Evolutionary conservation across 2,888 invertebrate species (phyloP), one percentile per base, ranked within the genome.

Genomic region (Mythimna lalbum): DNA sequence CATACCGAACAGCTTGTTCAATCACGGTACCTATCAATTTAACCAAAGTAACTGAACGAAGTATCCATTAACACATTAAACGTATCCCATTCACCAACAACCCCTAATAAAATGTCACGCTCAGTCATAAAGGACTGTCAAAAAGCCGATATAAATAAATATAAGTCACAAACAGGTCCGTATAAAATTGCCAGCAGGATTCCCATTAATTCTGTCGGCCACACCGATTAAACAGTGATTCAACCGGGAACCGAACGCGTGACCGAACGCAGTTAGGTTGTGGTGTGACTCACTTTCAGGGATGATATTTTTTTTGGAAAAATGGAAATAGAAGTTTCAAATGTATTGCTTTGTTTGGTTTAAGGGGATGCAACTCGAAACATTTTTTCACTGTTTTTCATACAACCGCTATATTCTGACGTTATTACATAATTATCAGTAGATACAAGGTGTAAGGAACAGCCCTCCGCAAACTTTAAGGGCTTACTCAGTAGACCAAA

Each of bases 191-290:
- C 36, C 36, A 31, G 43, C 71, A 60, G 80, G 86, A 82, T 69
- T 67, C 63, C 80, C 77, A 77, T 84, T 80, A 81, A 82, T 78
- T 55, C 70, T 52, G 62, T 63, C 63, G 56, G 63, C 78, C 78
- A 71, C 71, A 69, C 57, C 74, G 76, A 82, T 84, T 76, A 81
- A 61, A 62, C 74, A 66, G 72, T 87, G 82, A 85, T 78, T 88
- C 85, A 80, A 77, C 76, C 56, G 62, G 69, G 80, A 84, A 68
- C 66, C 76, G 39, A 84, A 84, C 70, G 83, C 86, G 84, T 88
- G 88, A 85, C 82, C 73, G 63, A 39, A 43, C 69, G 70, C 82
- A 74, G 78, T 86, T 84, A 82, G 76, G 67, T 63, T 66, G 76
- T 17, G 73, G 74, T 66, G 52, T 80, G 77, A 85, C 63, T 84